Base-by-base conservation (phyloP, 2,888 invertebrate genomes). In the Idaea dimidiata region DNA sequence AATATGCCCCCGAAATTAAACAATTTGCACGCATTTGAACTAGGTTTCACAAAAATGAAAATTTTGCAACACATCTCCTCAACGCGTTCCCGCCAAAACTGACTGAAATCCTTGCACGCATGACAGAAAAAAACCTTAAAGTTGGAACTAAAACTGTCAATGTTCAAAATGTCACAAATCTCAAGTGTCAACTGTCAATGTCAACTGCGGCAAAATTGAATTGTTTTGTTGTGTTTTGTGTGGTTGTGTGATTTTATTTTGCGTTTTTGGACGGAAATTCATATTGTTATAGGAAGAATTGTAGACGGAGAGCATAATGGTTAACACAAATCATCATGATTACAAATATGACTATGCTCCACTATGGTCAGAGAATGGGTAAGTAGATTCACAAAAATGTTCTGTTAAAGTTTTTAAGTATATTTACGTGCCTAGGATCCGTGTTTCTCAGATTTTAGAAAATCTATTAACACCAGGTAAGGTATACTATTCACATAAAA, bases 311-410 rank as follows among this genome's bases (percentile, higher is more conserved):
- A 43, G 8, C 16, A 17, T 57, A 69, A 75, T 70, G 66, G 79
- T 77, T 72, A 66, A 61, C 54, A 77, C 70, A 58, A 75, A 61
- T 32, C 66, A 71, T 62, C 66, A 71, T 62, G 71, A 66, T 54
- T 86, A 80, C 66, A 67, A 78, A 7, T 87, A 83, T 58, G 73
- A 64, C 14, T 87, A 87, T 63, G 73, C 78, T 1, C 84, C 84
- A 14, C 65, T 87, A 57, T 67, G 74, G 68, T 65, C 80, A 7
- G 77, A 71, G 68, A 79, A 77, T 65, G 77, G 74, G 87, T 87
- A 72, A 80, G 83, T 77, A 56, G 54, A 61, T 56, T 58, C 14
- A 14, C 10, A 6, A 10, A 43, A 43, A 14, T 43, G 1, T 7
- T 43, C 8, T 43, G 3, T 14, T 43, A 43, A 1, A 8, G 7